Percentiles rank a stretch among this genome's conserved stretches.
These are phyloP conservation scores for Trichomalopsis sarcophagae DNA, from an alignment of 1,140 invertebrate species.

Conservation along the genomic window DNA sequence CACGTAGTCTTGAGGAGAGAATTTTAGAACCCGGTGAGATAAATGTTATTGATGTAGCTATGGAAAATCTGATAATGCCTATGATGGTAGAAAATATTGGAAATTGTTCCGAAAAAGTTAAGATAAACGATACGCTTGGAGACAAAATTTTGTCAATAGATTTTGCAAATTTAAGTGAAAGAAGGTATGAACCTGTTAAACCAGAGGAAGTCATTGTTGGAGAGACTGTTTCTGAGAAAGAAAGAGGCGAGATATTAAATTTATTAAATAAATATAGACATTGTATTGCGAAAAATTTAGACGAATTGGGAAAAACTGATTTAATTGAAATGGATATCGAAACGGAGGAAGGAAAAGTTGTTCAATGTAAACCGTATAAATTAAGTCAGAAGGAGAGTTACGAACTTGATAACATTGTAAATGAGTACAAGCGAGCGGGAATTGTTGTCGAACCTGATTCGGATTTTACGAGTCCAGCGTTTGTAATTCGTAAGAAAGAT, in stretches of 20 bases:
- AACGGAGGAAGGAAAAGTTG: neutral
- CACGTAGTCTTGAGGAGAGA: neutral
- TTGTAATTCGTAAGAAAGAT: constrained; percentile 51
- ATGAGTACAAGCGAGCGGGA: no score
- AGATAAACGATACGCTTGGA: neutral
- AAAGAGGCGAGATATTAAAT: constrained; percentile 10
- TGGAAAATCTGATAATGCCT: neutral
- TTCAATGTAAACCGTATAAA: no score
- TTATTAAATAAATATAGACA: constrained; percentile 39
- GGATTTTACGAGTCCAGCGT: no score
- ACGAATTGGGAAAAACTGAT: constrained; percentile 34
- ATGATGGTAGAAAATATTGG: neutral
- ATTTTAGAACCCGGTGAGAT: neutral
- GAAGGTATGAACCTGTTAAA: neutral
- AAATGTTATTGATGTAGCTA: neutral
- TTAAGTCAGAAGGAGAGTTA: no score
- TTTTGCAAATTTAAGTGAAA: neutral
- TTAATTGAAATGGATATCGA: constrained; percentile 38
- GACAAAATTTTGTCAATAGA: neutral
- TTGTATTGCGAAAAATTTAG: constrained; percentile 37
- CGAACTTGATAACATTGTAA: no score
- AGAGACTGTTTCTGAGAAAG: neutral
- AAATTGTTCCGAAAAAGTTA: neutral
- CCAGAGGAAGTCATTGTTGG: neutral
- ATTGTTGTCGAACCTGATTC: no score